Evolutionary conservation across 2,888 invertebrate genomes (phyloP), one percentile per base, ranked within the genome.

Genomic region (Leucoma salicis): DNA sequence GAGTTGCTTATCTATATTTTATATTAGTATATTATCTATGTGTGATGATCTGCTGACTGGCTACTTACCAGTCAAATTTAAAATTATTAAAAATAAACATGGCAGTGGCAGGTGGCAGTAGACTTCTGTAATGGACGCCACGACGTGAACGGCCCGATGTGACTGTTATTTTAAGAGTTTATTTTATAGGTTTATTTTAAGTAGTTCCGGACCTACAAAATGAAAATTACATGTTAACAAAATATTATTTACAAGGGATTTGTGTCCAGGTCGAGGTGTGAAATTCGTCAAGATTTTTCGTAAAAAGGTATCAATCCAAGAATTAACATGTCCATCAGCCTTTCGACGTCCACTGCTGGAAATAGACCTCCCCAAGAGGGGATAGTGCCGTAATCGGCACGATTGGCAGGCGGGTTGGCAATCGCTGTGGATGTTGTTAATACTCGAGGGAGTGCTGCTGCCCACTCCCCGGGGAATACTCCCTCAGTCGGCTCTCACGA

Each of bases 151-250:
- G 27, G 12, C 37, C 49, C 48, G 46, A 59, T 61, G 53, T 53
- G 42, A 58, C 35, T 48, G 14, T 29, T 14, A 24, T 27, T 29
- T 46, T 13, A 14, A 25, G 27, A 27, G 21, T 36, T 46, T 35
- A 31, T 49, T 18, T 38, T 31, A 31, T 54, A 42, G 46, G 46
- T 57, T 44, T 49, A 37, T 40, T 35, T 32, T 35, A 33, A 35
- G 35, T 38, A 36, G 41, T 35, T 49, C 46, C 46, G 42, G 52
- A 39, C 18, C 37, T 21, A 21, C 57, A 68, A 61, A 53, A 75
- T 78, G 67, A 69, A 70, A 74, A 32, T 33, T 39, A 33, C 16
- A 16, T 39, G 25, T 18, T 10, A 27, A 12, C 11, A 14, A 24
- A 13, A 25, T 11, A 25, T n/a, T 11, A 27, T 27, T 18, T 27